Conservation (phyloP, 2,888 invertebrate genomes). For the Teleiodes luculella region DNA sequence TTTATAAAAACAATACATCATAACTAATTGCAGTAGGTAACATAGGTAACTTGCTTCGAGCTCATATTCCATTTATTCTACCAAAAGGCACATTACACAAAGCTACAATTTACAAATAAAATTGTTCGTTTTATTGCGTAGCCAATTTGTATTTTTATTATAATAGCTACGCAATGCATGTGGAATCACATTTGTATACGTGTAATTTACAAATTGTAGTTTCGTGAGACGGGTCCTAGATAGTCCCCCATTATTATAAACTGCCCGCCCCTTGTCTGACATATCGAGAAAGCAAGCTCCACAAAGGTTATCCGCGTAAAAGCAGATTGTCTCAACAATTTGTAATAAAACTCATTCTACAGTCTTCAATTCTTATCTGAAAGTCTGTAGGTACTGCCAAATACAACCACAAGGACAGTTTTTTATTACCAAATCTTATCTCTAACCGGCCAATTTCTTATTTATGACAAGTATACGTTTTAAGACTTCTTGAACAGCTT, state of each 20-base stretch:
- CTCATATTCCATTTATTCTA: constrained; percentile 38
- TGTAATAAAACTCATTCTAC: not conserved
- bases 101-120: no score
- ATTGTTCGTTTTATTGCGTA: no score
- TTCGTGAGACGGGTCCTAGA: no score
- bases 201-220: no score
- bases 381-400: not conserved
- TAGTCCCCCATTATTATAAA: constrained; percentile 45
- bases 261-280: constrained; percentile 42
- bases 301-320: constrained; percentile 39
- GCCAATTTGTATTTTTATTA: no score
- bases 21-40: no score
- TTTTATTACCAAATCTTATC: constrained; percentile 41
- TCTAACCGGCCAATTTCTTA: constrained; percentile 29
- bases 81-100: no score
- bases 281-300: constrained; percentile 39
- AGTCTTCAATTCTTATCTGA: not conserved
- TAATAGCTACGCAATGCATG: no score
- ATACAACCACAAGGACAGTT: not conserved
- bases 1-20: no score
- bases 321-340: constrained; percentile 22
- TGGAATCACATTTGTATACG: no score
- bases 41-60: not conserved
- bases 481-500: constrained; percentile 28
- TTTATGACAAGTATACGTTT: constrained; percentile 24